A percentile compares a stretch with the other conserved stretches of the same genome.
Evolutionary conservation across 2,797 vertebrate species (phyloP).

Genomic region (Hyperoplus immaculatus): DNA sequence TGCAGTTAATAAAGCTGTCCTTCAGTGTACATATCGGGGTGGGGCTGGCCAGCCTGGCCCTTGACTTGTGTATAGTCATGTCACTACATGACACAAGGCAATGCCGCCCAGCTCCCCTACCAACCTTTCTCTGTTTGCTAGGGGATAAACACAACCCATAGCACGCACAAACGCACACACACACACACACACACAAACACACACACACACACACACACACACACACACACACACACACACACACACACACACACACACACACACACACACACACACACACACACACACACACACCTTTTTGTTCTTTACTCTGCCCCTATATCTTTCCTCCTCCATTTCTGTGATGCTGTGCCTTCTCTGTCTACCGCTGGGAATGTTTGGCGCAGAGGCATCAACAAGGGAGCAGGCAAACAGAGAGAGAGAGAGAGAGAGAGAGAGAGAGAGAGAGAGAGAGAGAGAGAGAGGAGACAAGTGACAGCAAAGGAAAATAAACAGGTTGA

Average conservation of each 20-base stretch:
- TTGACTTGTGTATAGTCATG: constrained; percentile 37
- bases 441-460: not conserved
- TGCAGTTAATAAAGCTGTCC: constrained; percentile 73
- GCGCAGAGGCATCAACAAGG: constrained; percentile 49
- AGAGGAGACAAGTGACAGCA: constrained; percentile 10
- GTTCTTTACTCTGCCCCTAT: constrained; percentile 30
- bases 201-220: constrained; percentile 7
- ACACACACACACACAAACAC: too few relatives aligned
- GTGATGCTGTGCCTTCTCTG: constrained; percentile 48
- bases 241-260: too few relatives aligned
- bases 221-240: too few relatives aligned
- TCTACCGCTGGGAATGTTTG: constrained; percentile 60
- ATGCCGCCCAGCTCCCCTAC: not conserved
- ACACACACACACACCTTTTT: too few relatives aligned
- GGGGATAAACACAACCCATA: constrained; percentile 16
- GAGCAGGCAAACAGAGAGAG: constrained; percentile 19
- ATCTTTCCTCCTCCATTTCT: constrained; percentile 11
- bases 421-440: too few relatives aligned
- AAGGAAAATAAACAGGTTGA: constrained; percentile 28
- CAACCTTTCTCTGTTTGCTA: constrained; percentile 21
- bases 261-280: too few relatives aligned
- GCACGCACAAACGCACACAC: too few relatives aligned
- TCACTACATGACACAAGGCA: constrained; percentile 26
- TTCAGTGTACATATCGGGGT: constrained; percentile 16
- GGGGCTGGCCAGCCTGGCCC: constrained; percentile 27